phyloP scores from a whole-genome alignment of 2,888 invertebrate genomes.

The Pardosa pseudoannulata region DNA sequence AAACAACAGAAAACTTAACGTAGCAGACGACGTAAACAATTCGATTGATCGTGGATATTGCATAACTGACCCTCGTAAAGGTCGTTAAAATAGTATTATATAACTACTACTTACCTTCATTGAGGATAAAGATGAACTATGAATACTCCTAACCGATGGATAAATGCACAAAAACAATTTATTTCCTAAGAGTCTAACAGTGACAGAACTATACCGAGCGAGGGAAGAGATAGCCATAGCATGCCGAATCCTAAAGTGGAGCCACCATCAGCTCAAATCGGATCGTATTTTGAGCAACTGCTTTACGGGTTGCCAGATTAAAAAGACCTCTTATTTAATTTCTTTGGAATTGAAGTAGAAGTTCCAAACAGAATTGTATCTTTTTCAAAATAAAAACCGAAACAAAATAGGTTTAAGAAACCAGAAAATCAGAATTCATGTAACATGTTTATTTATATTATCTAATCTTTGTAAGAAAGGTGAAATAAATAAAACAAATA shows the following conservation, averaged over 20 bases:
- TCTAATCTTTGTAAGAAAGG: too few relatives aligned
- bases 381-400: too few relatives aligned
- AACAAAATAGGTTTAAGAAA: too few relatives aligned
- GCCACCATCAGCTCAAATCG: conserved; percentile 2
- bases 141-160: conserved; percentile 31
- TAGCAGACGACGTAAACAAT: conserved; percentile 63
- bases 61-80: conserved; percentile 69
- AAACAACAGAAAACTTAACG: background rate
- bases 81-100: conserved; percentile 26
- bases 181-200: conserved; percentile 30
- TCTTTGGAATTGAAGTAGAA: conserved; percentile 1
- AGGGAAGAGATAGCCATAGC: conserved; percentile 40
- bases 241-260: conserved; percentile 22
- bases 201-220: conserved; percentile 22
- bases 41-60: conserved; percentile 22
- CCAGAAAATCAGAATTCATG: too few relatives aligned
- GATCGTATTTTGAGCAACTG: background rate
- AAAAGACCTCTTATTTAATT: background rate
- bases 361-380: too few relatives aligned
- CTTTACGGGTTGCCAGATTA: conserved; percentile 33
- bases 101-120: conserved; percentile 54
- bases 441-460: too few relatives aligned
- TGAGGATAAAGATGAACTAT: conserved; percentile 21
- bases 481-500: background rate
- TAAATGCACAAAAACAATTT: conserved; percentile 31